Percentiles rank a stretch among this genome's conserved stretches.
These are phyloP conservation scores for Sakesphorus luctuosus DNA, from an alignment of 2,113 vertebrate species.

Conservation along the genomic window DNA sequence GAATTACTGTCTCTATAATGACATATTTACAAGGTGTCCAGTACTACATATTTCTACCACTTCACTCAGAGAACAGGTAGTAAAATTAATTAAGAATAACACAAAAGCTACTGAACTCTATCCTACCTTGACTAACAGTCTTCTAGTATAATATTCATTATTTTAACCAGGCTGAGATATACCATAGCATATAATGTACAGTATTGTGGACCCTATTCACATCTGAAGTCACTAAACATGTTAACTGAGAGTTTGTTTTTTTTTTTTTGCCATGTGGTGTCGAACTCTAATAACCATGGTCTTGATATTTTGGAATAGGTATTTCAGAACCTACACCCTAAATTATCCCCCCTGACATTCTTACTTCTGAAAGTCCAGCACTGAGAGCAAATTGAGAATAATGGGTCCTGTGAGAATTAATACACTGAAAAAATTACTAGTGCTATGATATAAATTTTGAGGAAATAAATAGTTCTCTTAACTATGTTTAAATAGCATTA, in stretches of 20 bases:
- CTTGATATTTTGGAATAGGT: background rate
- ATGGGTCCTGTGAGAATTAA: background rate
- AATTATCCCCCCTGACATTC: background rate
- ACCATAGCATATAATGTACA: background rate
- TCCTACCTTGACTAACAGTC: background rate
- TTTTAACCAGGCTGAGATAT: background rate
- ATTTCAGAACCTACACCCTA: background rate
- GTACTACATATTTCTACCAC: background rate
- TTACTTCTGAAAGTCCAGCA: background rate
- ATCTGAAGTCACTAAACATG: background rate
- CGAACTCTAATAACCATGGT: background rate
- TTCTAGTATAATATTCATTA: background rate
- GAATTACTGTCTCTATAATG: background rate
- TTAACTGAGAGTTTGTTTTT: background rate
- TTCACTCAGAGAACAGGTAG: background rate
- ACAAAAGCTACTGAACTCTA: background rate
- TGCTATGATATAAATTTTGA: background rate
- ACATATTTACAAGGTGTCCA: background rate
- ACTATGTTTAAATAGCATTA: background rate
- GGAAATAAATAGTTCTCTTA: background rate
- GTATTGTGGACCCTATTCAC: background rate
- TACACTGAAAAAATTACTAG: background rate
- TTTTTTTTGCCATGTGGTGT: accelerated
- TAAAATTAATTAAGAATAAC: background rate
- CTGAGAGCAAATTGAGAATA: background rate